Evolutionary conservation across 2,888 invertebrate species (phyloP).

Genomic region (Calameuta filiformis): DNA sequence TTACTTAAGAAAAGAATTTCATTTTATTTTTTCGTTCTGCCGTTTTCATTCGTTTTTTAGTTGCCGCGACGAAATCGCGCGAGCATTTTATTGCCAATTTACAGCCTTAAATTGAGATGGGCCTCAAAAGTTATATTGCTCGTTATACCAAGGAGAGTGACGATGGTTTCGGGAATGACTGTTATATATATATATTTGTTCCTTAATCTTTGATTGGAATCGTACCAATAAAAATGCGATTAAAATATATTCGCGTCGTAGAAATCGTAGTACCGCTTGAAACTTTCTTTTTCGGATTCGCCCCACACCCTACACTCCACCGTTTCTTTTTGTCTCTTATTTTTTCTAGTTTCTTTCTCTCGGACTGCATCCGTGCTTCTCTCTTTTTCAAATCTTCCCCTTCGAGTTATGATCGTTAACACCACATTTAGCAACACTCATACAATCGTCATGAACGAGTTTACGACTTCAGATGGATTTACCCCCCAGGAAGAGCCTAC

Average conservation of each 20-base stretch:
- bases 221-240: background rate
- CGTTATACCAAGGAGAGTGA: background rate
- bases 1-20: slow-evolving; percentile 3
- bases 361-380: background rate
- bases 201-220: background rate
- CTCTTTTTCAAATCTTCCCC: slow-evolving; percentile 4
- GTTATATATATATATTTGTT: background rate
- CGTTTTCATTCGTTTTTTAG: background rate
- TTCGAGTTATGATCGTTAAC: slow-evolving; percentile 31
- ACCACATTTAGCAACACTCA: slow-evolving; percentile 28
- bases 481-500: slow-evolving; percentile 17
- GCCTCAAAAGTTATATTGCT: slow-evolving; percentile 4
- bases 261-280: background rate
- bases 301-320: background rate
- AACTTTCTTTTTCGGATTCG: background rate
- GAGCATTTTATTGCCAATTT: slow-evolving; percentile 5
- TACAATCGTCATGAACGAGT: slow-evolving; percentile 30
- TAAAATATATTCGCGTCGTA: background rate
- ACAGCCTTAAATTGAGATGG: background rate
- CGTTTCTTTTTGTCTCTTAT: background rate
- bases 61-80: slow-evolving; percentile 1
- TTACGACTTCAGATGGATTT: slow-evolving; percentile 35
- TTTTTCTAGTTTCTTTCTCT: background rate
- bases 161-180: background rate
- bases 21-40: background rate